Base-by-base conservation (phyloP, 2,888 invertebrate species). In the Malacosoma neustria region DNA sequence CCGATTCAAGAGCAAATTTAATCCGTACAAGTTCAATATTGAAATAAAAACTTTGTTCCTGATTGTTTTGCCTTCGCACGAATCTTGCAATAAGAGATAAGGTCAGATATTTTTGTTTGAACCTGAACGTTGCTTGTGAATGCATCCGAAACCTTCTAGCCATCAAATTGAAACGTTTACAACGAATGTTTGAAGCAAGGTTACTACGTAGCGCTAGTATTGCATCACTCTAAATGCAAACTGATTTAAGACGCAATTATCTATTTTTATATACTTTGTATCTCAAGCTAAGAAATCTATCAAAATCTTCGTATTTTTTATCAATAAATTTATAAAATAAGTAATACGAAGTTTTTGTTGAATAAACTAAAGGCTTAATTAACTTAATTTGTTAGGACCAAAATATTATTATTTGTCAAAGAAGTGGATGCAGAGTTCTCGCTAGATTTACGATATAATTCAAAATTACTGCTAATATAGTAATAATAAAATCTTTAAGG, bases 101-200 rank as follows among this genome's bases (percentile, higher is more conserved):
- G 30, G 7, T 30, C 42, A 41, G 41, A 42, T 31, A 43, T 34
- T 43, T 37, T 46, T 31, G 33, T 43, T 37, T 22, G 4, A 22
- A 22, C 22, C 22, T 22, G 22, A 22, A 22, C 22, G 22, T 22
- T 22, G 9, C 22, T 22, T 22, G 22, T 22, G 22, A 49, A 45
- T 47, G 43, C 48, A 51, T 48, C 43, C 22, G 39, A 41, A 39
- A 42, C 40, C 43, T 49, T 50, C 46, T 43, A 43, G 22, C 9
- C 5, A 22, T 22, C 40, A 32, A 46, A 40, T 45, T 43, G 46
- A 48, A 48, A 43, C 50, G 22, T 22, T 22, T 22, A 22, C 22
- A 22, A 9, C 22, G 51, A 55, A 55, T 57, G 57, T 48, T 47
- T 47, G 37, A 51, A 39, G 46, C 64, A 63, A 63, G 64, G 63